These are phyloP conservation scores for Zophobas morio DNA, from an alignment of 1,140 invertebrate genomes.

Conservation along the genomic window DNA sequence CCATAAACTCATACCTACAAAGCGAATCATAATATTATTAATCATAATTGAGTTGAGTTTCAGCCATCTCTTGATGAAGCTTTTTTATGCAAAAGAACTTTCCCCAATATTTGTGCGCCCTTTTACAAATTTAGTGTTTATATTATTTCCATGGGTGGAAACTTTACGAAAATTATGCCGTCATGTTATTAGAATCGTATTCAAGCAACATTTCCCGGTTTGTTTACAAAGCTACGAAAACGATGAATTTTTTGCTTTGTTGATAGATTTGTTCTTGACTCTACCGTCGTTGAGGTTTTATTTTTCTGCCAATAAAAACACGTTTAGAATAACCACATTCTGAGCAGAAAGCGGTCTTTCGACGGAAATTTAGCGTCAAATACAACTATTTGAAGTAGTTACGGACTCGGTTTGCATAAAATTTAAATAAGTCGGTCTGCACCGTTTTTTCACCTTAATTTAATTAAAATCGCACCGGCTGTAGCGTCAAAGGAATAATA, in stretches of 20 bases:
- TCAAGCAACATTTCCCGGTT: no score
- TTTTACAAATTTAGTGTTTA: no score
- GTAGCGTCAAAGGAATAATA: background rate
- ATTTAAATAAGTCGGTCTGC: conserved; percentile 13
- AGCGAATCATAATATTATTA: conserved; percentile 4
- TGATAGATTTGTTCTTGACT: no score
- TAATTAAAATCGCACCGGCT: background rate
- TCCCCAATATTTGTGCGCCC: background rate
- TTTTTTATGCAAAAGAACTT: background rate
- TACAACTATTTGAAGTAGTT: conserved; percentile 12
- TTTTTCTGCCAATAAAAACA: background rate
- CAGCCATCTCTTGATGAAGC: background rate
- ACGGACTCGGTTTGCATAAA: conserved; percentile 14
- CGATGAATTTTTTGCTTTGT: no score
- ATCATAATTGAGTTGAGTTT: background rate
- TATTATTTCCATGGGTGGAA: no score
- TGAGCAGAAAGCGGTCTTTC: background rate
- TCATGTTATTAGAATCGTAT: no score
- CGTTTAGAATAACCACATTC: background rate
- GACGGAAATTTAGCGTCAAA: no score
- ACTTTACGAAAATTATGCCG: no score
- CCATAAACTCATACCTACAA: background rate
- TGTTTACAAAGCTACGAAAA: no score
- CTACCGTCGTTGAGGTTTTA: no score
- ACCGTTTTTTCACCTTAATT: conserved; percentile 12